phyloP scores from a whole-genome alignment of 2,888 invertebrate genomes.

The Hypsopygia costalis region DNA sequence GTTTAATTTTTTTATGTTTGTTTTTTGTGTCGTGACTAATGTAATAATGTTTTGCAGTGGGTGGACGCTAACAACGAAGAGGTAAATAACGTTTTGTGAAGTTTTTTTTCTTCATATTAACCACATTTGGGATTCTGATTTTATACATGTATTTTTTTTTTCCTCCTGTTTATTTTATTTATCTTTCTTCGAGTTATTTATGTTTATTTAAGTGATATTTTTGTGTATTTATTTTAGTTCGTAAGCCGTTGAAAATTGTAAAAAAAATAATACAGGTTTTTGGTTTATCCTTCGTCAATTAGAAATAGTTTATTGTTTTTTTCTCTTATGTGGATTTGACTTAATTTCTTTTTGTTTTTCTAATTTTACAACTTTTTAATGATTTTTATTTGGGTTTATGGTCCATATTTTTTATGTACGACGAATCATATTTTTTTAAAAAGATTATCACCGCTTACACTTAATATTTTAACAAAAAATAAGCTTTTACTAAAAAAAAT shows the following conservation, averaged over 20 bases:
- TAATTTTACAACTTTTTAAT: too few species aligned
- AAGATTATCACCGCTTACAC: background rate
- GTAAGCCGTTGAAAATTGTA: too few species aligned
- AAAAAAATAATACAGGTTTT: too few species aligned
- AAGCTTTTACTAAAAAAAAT: slow-evolving; percentile 20
- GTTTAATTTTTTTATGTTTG: slow-evolving; percentile 29
- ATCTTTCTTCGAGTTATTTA: background rate
- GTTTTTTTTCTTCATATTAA: slow-evolving; percentile 16
- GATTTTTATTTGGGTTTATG: too few species aligned
- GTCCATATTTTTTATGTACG: too few species aligned
- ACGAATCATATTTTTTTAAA: too few species aligned
- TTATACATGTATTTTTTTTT: slow-evolving; percentile 10
- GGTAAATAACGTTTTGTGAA: slow-evolving; percentile 69
- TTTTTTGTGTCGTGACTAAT: slow-evolving; percentile 64
- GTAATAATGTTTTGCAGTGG: slow-evolving; percentile 81
- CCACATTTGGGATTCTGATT: slow-evolving; percentile 10
- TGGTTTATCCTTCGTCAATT: too few species aligned
- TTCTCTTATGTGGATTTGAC: background rate
- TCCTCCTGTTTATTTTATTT: slow-evolving; percentile 20
- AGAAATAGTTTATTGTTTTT: background rate
- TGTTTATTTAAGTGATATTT: background rate
- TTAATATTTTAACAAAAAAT: slow-evolving; percentile 6
- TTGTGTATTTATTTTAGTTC: background rate
- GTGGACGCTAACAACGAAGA: slow-evolving; percentile 84
- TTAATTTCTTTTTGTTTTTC: too few species aligned